A percentile compares a stretch with the other conserved stretches of the same genome.
Evolutionary conservation across 2,113 vertebrate species (phyloP).

Genomic region (Trogon melanurus): DNA sequence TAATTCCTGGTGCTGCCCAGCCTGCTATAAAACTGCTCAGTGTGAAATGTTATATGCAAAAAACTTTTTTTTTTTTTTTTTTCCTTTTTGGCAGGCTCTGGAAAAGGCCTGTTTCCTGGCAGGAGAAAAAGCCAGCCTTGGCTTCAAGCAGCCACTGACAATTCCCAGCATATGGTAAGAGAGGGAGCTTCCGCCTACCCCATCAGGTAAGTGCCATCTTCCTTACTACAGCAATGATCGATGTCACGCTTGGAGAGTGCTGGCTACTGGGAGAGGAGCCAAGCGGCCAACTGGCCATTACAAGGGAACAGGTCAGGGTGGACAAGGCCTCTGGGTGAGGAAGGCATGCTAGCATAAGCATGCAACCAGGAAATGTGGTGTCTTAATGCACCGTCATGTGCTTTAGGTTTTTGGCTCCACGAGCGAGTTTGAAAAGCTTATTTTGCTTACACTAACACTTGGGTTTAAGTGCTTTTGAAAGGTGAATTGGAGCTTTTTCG

Average conservation of each 20-base stretch:
- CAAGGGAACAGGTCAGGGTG: conserved; percentile 76
- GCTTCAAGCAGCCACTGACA: conserved; percentile 89
- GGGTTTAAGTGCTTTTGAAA: not conserved
- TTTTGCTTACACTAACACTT: not conserved
- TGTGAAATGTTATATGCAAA: conserved; percentile 65
- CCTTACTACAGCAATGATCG: conserved; percentile 79
- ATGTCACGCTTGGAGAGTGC: conserved; percentile 83
- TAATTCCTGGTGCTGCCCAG: conserved; percentile 18
- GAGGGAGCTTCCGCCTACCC: conserved; percentile 87
- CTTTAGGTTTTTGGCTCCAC: not conserved
- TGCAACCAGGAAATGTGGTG: conserved; percentile 9
- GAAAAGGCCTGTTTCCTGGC: conserved; percentile 81
- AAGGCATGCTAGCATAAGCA: conserved; percentile 51
- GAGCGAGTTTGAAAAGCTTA: not conserved
- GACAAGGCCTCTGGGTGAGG: conserved; percentile 74
- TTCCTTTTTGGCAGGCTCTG: conserved; percentile 71
- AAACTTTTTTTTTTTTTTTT: not conserved
- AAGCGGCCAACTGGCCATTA: conserved; percentile 77
- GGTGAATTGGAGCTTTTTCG: not conserved
- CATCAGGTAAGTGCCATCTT: conserved; percentile 94
- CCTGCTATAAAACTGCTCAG: conserved; percentile 61
- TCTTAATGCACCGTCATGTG: not conserved
- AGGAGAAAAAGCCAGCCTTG: conserved; percentile 81
- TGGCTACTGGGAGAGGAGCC: conserved; percentile 83
- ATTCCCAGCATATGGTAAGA: conserved; percentile 94